Base-by-base conservation (phyloP, 2,797 vertebrate genomes). In the Chiloscyllium punctatum region DNA sequence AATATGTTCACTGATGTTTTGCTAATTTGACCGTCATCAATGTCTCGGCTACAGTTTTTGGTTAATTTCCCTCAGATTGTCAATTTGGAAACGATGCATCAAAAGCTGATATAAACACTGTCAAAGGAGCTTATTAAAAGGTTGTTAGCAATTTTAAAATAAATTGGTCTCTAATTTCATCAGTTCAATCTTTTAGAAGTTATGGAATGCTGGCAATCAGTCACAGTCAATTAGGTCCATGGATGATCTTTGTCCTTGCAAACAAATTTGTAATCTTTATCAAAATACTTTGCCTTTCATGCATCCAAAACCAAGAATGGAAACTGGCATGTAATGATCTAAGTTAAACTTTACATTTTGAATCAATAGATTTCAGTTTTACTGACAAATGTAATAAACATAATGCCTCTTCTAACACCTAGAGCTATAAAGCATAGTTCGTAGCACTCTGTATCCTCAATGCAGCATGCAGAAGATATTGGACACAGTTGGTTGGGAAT, bases 271-370 rank as follows among this genome's bases (percentile, higher is more conserved):
- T 53, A 15, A 88, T 11, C 25, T 57, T 51, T 11, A 30, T 13
- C 25, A 88, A 88, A 57, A 4, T 88, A 88, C 30, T 51, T n/a
- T 33, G 27, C 27, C 51, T 3, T 57, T 25, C 23, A 53, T 33
- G 11, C 53, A 57, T 77, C 27, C 27, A 57, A 53, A 53, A 15
- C 30, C 74, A 88, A 57, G 48, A 11, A 88, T 51, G 48, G 11
- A 88, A 30, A 53, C 48, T 57, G 2, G 23, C 11, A 53, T 51
- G 15, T 42, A 94, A 69, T 69, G 62, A 6, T 42, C 16, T 4
- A 94, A 66, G 51, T 37, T 94, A 69, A 37, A 94, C 42, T 94
- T 7, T 68, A 69, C 69, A 21, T 66, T 94, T 94, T 94, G 91
- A 94, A 94, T 94, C 27, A 87, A 25, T 77, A 2, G 2, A 88